Percentiles rank a stretch among this genome's conserved stretches.
Evolutionary conservation across 2,113 vertebrate species (phyloP).

Genomic region (Vicugna pacos): DNA sequence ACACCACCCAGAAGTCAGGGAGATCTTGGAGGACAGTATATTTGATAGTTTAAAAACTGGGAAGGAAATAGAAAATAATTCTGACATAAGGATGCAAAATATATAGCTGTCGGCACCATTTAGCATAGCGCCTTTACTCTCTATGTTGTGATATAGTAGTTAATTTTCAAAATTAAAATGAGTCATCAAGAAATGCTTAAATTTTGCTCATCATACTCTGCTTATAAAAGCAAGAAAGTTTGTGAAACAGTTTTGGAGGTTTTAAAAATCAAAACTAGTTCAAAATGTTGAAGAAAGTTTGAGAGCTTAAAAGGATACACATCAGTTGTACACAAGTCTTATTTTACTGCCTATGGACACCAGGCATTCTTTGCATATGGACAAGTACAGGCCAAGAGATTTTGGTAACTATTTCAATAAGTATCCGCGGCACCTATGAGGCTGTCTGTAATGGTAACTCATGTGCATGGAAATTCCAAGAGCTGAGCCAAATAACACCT

Average conservation of each 20-base stretch:
- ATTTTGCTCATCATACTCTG: slow-evolving; percentile 68
- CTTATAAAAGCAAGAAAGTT: slow-evolving; percentile 78
- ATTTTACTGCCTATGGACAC: neutral
- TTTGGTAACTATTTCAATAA: neutral
- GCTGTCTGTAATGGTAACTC: neutral
- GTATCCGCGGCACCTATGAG: no score
- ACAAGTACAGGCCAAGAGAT: neutral
- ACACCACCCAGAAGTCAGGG: neutral
- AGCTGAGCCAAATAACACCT: neutral
- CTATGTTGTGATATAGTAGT: slow-evolving; percentile 48
- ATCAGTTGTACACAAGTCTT: neutral
- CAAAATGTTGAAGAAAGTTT: slow-evolving; percentile 63
- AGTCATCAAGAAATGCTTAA: slow-evolving; percentile 75
- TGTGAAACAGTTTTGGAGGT: slow-evolving; percentile 45
- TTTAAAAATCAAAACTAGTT: slow-evolving; percentile 26
- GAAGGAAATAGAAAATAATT: slow-evolving; percentile 63
- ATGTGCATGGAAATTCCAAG: neutral
- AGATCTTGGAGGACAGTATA: slow-evolving; percentile 7
- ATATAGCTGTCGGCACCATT: slow-evolving; percentile 40
- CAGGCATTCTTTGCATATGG: neutral
- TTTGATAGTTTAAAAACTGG: slow-evolving; percentile 35
- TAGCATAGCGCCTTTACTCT: neutral
- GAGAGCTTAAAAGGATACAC: slow-evolving; percentile 20
- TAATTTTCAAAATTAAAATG: slow-evolving; percentile 80
- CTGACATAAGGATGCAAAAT: slow-evolving; percentile 64